phyloP scores from a whole-genome alignment of 35 echinoderm and acorn worm genomes.

The Heliocidaris tuberculata region DNA sequence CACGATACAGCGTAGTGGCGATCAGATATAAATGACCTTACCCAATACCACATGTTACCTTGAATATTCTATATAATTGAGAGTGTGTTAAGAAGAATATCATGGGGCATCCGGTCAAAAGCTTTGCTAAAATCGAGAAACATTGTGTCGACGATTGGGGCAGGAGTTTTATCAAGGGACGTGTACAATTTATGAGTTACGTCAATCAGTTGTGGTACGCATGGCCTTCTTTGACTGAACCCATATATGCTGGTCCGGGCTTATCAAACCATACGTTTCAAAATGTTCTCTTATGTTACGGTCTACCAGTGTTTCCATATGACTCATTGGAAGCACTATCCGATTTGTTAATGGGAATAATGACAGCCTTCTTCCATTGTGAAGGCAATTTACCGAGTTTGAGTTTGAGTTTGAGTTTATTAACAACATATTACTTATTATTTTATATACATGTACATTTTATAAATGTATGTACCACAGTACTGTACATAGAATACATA shows the following conservation, averaged over 20 bases:
- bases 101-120: background rate
- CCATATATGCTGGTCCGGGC: conserved; percentile 8
- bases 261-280: background rate
- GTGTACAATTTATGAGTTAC: conserved; percentile 6
- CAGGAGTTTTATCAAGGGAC: background rate
- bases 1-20: background rate
- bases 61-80: conserved; percentile 41
- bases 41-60: conserved; percentile 18
- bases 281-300: background rate
- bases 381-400: background rate
- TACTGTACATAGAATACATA: no score
- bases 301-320: background rate
- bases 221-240: background rate
- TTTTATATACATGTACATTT: no score
- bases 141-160: background rate
- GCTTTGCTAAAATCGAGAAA: conserved; percentile 41
- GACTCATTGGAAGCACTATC: background rate
- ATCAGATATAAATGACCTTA: background rate
- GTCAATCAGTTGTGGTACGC: background rate
- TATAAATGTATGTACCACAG: no score
- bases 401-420: no score
- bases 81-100: background rate
- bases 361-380: background rate
- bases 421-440: no score
- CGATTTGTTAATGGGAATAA: conserved; percentile 17